Percentiles rank a stretch among this genome's conserved stretches.
phyloP scores from a whole-genome alignment of 2,888 invertebrate genomes.

The Eilema sororculum region DNA sequence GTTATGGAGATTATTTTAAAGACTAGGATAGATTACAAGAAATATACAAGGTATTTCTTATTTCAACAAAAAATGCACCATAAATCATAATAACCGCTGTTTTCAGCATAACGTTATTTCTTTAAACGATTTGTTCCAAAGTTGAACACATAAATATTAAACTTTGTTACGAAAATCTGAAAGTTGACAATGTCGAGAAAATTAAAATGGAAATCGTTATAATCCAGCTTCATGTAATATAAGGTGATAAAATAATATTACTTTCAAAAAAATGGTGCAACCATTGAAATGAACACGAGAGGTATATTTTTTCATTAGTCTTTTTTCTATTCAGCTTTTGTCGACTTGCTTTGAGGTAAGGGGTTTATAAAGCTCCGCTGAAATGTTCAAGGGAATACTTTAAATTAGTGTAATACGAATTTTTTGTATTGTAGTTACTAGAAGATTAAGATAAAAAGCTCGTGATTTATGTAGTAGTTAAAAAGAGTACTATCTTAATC shows the following conservation, averaged over 20 bases:
- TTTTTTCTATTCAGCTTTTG: neutral
- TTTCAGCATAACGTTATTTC: constrained; percentile 19
- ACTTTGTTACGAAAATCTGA: constrained; percentile 23
- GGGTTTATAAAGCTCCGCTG: neutral
- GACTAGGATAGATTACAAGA: constrained; percentile 10
- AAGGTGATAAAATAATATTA: constrained; percentile 9
- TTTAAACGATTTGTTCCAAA: constrained; percentile 20
- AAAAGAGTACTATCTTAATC: constrained; percentile 13
- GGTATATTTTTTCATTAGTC: neutral
- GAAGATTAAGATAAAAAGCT: constrained; percentile 11
- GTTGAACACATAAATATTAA: constrained; percentile 24
- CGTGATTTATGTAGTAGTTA: constrained; percentile 13
- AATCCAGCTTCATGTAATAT: constrained; percentile 12
- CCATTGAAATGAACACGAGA: neutral
- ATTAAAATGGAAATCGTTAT: constrained; percentile 17
- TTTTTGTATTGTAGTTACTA: neutral
- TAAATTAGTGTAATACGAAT: neutral
- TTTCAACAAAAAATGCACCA: neutral
- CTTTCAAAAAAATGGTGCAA: constrained; percentile 10
- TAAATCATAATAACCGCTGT: constrained; percentile 3
- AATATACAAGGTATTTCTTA: neutral
- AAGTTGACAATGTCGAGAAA: constrained; percentile 21
- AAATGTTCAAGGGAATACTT: neutral
- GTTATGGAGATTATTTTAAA: constrained; percentile 13
- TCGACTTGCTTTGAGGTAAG: neutral